Evolutionary conservation across 2,888 invertebrate genomes (phyloP).

Genomic region (Liodrosophila aerea): DNA sequence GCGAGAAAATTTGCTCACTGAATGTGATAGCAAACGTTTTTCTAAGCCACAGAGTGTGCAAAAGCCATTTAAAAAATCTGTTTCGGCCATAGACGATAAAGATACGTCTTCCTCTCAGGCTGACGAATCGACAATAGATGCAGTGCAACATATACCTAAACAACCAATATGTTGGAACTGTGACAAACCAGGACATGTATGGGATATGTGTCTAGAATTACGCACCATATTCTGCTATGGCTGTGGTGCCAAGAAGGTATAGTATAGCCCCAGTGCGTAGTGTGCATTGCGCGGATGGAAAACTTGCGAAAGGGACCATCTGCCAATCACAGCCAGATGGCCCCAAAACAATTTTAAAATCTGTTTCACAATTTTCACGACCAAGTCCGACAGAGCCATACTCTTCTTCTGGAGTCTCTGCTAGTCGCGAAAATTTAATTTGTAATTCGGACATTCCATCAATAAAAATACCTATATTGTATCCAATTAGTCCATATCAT

Average conservation of each 20-base stretch:
- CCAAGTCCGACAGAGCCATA: background rate
- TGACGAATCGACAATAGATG: too few species aligned
- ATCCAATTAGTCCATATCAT: too few species aligned
- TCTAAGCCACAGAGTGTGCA: background rate
- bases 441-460: too few species aligned
- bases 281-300: too few species aligned
- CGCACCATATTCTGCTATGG: too few species aligned
- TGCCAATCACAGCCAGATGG: background rate
- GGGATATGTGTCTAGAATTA: too few species aligned
- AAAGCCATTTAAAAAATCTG: background rate
- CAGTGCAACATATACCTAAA: too few species aligned
- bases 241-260: background rate
- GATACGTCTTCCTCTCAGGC: too few species aligned
- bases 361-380: background rate
- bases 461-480: too few species aligned
- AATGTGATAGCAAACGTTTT: background rate
- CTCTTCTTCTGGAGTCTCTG: background rate
- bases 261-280: background rate
- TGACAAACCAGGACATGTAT: background rate
- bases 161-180: background rate
- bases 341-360: background rate
- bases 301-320: background rate
- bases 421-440: too few species aligned
- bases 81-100: background rate
- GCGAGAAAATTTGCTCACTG: background rate